Conservation (phyloP, 2,113 vertebrate species). For the Trematocara macrostoma region DNA sequence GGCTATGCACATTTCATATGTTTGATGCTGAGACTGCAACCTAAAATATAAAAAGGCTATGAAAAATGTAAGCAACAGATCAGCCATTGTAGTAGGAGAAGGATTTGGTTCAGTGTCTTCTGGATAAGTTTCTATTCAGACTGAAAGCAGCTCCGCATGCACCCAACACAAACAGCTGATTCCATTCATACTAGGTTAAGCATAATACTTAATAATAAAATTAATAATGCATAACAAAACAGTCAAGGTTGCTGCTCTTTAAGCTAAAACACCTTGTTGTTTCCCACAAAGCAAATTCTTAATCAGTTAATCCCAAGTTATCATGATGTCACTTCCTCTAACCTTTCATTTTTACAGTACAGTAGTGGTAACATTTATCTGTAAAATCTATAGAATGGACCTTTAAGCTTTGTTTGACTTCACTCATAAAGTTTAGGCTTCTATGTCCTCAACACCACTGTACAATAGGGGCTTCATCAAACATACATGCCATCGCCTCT, state of each 20-base stretch:
- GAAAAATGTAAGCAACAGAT: background rate
- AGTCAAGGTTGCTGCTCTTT: background rate
- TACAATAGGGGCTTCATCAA: background rate
- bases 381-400: background rate
- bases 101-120: background rate
- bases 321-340: background rate
- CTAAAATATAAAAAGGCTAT: background rate
- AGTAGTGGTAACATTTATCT: background rate
- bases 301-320: background rate
- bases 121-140: background rate
- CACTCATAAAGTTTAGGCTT: background rate
- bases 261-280: background rate
- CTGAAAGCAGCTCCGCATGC: background rate
- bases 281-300: background rate
- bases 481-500: background rate
- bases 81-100: background rate
- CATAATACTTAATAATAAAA: background rate
- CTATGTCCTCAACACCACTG: background rate
- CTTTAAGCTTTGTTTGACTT: background rate
- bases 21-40: background rate
- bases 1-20: background rate
- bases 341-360: background rate
- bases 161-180: background rate
- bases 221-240: background rate
- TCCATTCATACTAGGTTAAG: background rate